These are phyloP conservation scores for Eugnorisma glareosa DNA, from an alignment of 2,888 invertebrate genomes.

Conservation along the genomic window DNA sequence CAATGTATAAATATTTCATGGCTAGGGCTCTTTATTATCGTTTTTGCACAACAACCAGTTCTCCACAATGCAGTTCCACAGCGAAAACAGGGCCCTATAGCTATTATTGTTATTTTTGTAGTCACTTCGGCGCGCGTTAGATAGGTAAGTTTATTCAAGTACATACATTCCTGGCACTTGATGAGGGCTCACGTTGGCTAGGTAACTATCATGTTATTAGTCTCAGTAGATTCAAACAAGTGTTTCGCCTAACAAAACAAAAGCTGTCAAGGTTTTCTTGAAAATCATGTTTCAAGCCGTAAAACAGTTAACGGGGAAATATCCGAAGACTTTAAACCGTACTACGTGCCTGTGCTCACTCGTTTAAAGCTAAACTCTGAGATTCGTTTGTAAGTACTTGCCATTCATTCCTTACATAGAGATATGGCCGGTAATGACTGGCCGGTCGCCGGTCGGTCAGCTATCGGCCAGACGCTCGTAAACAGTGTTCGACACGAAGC, in stretches of 20 bases:
- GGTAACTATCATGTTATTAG: constrained; percentile 20
- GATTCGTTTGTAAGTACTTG: constrained; percentile 84
- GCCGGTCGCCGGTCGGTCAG: constrained; percentile 81
- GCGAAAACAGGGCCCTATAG: constrained; percentile 79
- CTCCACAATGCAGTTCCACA: constrained; percentile 79
- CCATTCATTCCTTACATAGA: constrained; percentile 88
- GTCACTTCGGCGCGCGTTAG: constrained; percentile 65
- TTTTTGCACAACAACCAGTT: constrained; percentile 88
- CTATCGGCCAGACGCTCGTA: constrained; percentile 88
- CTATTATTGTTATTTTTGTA: constrained; percentile 80
- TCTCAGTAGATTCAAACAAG: constrained; percentile 46
- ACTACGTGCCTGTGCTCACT: constrained; percentile 83
- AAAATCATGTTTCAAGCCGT: constrained; percentile 77
- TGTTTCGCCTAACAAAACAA: constrained; percentile 57
- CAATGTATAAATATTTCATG: constrained; percentile 89
- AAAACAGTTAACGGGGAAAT: constrained; percentile 81
- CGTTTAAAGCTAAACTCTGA: constrained; percentile 82
- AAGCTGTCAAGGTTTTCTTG: constrained; percentile 70
- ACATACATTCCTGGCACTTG: constrained; percentile 46
- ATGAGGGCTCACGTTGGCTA: constrained; percentile 35
- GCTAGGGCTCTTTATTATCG: constrained; percentile 84
- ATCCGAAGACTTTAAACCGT: constrained; percentile 75
- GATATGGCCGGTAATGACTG: constrained; percentile 88
- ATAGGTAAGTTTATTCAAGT: constrained; percentile 57
- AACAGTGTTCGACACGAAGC: constrained; percentile 85